These are phyloP conservation scores for rat (Rattus norvegicus) DNA, from an alignment of 2,113 vertebrate genomes.

Conservation along the genomic window GRCr8 NC_086024.1:61671501-61672000, in stretches of 20 bases:
- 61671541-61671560: neutral
- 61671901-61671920: neutral
- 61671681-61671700: neutral
- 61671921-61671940: neutral
- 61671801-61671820: neutral
- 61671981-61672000: neutral
- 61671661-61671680: neutral
- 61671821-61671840: too few species aligned
- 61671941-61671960: neutral
- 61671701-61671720: slow-evolving; percentile 28
- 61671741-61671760: neutral
- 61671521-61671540: neutral
- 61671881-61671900: neutral
- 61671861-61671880: neutral
- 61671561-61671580: neutral
- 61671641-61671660: neutral
- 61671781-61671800: neutral
- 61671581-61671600: neutral
- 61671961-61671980: neutral
- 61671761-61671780: neutral
- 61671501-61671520: neutral
- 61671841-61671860: neutral
- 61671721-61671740: neutral
- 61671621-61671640: neutral
- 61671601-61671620: neutral